Conservation (phyloP, 1,140 invertebrate genomes). For the Drosophila ironensis region DNA sequence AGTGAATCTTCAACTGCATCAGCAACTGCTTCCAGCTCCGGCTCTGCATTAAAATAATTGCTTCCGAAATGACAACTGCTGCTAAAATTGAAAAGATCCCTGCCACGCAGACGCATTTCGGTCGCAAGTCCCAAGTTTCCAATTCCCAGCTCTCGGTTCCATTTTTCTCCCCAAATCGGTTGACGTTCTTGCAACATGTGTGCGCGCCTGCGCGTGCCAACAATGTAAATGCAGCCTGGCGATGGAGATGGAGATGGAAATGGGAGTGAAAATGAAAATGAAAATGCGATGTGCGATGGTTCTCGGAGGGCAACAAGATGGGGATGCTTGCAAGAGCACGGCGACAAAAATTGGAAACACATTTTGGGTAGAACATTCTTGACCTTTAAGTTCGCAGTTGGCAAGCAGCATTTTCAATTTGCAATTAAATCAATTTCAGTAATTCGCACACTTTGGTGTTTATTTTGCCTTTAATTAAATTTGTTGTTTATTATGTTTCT, state of each 20-base stretch:
- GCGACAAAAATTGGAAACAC: neutral
- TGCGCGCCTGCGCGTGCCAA: slow-evolving; percentile 78
- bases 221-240: slow-evolving; percentile 57
- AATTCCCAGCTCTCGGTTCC: neutral
- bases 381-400: too few relatives aligned
- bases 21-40: slow-evolving; percentile 12
- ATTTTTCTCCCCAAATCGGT: slow-evolving; percentile 18
- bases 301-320: slow-evolving; percentile 3
- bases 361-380: neutral
- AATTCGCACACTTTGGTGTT: too few relatives aligned
- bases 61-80: slow-evolving; percentile 79
- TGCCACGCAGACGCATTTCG: slow-evolving; percentile 33
- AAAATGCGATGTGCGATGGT: neutral
- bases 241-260: slow-evolving; percentile 20
- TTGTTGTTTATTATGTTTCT: too few relatives aligned
- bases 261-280: slow-evolving; percentile 1
- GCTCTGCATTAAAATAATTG: slow-evolving; percentile 78
- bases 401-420: too few relatives aligned
- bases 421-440: too few relatives aligned
- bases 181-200: slow-evolving; percentile 65
- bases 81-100: slow-evolving; percentile 55
- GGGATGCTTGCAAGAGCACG: neutral
- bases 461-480: too few relatives aligned
- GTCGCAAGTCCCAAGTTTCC: neutral
- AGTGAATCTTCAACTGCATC: slow-evolving; percentile 22